Percentiles rank a stretch among this genome's conserved stretches.
Conservation (phyloP, 2,113 vertebrate genomes). For the Eleginops maclovinus region DNA sequence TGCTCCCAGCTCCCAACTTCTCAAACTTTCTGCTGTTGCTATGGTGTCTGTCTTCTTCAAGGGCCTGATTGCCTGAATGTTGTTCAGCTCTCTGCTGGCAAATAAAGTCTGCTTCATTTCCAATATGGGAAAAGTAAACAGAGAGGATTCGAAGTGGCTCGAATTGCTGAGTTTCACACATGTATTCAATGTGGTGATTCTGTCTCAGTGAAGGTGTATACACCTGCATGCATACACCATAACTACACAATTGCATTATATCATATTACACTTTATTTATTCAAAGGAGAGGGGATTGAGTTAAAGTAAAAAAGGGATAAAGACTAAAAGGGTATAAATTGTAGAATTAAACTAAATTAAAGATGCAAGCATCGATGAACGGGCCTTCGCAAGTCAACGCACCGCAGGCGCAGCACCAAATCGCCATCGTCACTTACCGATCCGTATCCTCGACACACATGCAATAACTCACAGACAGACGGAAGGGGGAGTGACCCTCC, state of each 20-base stretch:
- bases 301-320: neutral
- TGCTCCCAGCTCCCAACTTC: conserved; percentile 67
- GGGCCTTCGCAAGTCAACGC: no score
- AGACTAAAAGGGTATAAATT: neutral
- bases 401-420: no score
- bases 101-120: conserved; percentile 44
- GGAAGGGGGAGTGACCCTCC: no score
- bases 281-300: neutral
- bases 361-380: neutral
- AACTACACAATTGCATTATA: neutral
- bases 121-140: conserved; percentile 42
- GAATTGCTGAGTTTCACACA: neutral
- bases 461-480: no score
- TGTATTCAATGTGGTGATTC: neutral
- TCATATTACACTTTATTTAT: neutral
- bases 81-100: conserved; percentile 52
- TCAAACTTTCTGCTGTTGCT: conserved; percentile 77
- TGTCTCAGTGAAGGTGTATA: neutral
- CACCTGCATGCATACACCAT: neutral
- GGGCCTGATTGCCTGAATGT: conserved; percentile 46
- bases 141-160: conserved; percentile 17
- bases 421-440: no score
- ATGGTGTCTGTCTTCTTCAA: conserved; percentile 68
- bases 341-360: neutral
- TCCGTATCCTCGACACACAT: no score